Evolutionary conservation across 2,797 vertebrate species (phyloP), one percentile per base, ranked within the genome.

Genomic region (Mus spretus): DNA sequence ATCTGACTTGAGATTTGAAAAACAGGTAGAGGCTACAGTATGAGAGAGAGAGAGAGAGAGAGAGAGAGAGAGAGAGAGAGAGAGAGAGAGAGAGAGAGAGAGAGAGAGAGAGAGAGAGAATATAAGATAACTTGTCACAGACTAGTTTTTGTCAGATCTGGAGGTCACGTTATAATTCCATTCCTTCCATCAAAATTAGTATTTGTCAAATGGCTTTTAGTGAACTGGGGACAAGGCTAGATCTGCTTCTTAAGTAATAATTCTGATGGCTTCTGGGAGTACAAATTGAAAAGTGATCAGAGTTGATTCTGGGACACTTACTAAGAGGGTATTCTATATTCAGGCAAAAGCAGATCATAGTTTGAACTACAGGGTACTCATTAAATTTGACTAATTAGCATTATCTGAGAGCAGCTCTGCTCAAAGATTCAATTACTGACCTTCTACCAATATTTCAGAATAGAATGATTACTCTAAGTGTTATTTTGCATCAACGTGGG

Each of bases 331-430:
- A 82, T 65, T 80, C 61, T 90, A 86, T 85, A 96, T 90, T 92
- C 28, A 65, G 88, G 92, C 67, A 59, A 96, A 94, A 89, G 12
- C 81, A 89, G 81, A 92, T 89, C 57, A 88, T 57, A 63, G 78
- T 96, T 88, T 92, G 85, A 96, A 97, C 78, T 92, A 81, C 24
- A 65, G 12, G 47, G 31, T 72, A 78, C 90, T 96, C 79, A 96
- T 97, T 96, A 94, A 90, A 96, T 90, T 44, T 44, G 79, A 92
- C 80, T 95, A 97, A 92, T 96, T 93, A 96, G 95, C 55, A 80
- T 92, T 75, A 70, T 94, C 74, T 92, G 87, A 97, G 91, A 90
- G 84, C 74, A 37, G 53, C 37, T 28, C 6, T 31, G 37, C 50
- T 93, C 88, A 78, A 80, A 94, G 82, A 92, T 84, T 88, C 88